Evolutionary conservation across 2,113 vertebrate species (phyloP).

Genomic region (Gorsachius goisagi): DNA sequence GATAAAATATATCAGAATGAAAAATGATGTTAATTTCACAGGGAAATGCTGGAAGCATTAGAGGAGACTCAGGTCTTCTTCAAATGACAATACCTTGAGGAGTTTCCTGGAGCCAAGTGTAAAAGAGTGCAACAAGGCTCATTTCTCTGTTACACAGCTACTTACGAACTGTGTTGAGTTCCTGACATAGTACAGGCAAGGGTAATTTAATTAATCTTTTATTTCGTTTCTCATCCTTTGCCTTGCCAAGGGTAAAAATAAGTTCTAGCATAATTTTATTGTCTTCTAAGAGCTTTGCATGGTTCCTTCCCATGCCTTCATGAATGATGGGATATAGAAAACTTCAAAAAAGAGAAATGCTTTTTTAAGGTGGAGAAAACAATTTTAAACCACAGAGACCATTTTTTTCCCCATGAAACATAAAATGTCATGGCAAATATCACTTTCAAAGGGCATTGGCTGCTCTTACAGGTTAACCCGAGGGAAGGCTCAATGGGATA

Average conservation of each 20-base stretch:
- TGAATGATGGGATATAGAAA: background rate
- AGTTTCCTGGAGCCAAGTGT: background rate
- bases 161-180: background rate
- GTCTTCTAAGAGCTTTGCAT: background rate
- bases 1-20: background rate
- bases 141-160: background rate
- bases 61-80: background rate
- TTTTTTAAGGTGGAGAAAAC: background rate
- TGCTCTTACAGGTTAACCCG: background rate
- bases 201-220: background rate
- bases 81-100: background rate
- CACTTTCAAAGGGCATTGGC: background rate
- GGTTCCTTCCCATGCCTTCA: rapidly evolving
- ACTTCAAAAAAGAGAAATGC: background rate
- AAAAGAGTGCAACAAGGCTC: background rate
- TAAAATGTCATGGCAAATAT: rapidly evolving
- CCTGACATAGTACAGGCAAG: background rate
- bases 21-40: background rate
- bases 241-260: background rate
- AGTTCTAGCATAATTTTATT: background rate
- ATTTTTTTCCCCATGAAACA: background rate
- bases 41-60: background rate
- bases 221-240: background rate
- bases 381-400: background rate
- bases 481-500: too few relatives aligned